Base-by-base conservation (phyloP, 2,888 invertebrate species). In the Tipula vernalis region DNA sequence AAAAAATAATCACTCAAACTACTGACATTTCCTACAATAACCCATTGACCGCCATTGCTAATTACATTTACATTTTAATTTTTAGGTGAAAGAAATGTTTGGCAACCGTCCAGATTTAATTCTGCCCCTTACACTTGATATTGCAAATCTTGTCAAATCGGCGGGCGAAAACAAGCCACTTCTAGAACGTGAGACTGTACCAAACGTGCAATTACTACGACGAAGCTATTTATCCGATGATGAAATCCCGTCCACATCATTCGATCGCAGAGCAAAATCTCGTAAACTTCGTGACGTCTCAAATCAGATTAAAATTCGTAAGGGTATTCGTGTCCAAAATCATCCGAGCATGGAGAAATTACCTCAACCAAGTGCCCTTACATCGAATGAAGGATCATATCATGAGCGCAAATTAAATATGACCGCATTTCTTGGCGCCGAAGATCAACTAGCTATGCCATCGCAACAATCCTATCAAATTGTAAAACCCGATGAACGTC, bases 81-180 rank as follows among this genome's bases (percentile, higher is more conserved):
- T 84, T 83, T 91, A 94, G 93, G 93, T 94, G 88, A 93, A 93
- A 89, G 92, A 93, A 89, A 93, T 94, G 92, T 93, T 94, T 89
- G 93, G 93, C 88, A 92, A 93, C 89, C 92, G 92, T 88, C 91
- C 92, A 87, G 94, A 94, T 87, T 90, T 94, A 41, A 92, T 94
- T 91, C 90, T 95, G 87, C 95, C 95, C 10, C 93, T 94, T 88
- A 92, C 94, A 87, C 92, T 93, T 88, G 95, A 95, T 90, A 93
- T 94, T 90, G 94, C 95, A 0, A 94, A 94, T 89, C 91, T 94
- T 87, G 93, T 84, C 2, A 84, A 84, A 84, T 15, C n/a, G 8
- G 36, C 84, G 2, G 41, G 84, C 2, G 84, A 39, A 84, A 6
- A 13, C 18, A 36, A 84, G 13, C 71, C 88, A 92, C 91, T 87